Base-by-base conservation (phyloP, 2,113 vertebrate species). In the Triplophysa tibetana region DNA sequence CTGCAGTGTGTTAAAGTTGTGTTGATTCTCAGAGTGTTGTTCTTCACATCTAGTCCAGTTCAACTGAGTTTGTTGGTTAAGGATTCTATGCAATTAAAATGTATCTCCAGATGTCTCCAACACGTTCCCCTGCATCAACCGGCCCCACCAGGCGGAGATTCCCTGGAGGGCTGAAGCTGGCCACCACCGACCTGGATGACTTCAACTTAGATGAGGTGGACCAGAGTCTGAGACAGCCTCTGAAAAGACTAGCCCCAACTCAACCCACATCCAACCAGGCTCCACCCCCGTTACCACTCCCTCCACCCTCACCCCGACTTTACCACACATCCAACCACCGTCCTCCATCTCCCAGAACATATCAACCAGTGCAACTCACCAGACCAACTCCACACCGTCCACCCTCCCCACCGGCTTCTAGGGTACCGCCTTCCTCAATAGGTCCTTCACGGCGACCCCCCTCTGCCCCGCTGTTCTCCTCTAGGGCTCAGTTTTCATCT, bases 171-270 rank as follows among this genome's bases (percentile, higher is more conserved):
- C 90, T 98, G 73, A 96, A 97, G 74, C 93, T 99, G 82, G 95
- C 96, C 86, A 99, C 97, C 87, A 99, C 97, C 0, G 96, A 98
- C 65, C 91, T 99, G 65, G 97, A 99, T 17, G 96, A 98, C 83
- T 94, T 97, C 45, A 94, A 96, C 84, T 85, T 97, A 85, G 96
- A 96, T 4, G 89, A 96, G 11, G 92, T 95, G 77, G 94, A 95
- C 79, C 91, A 90, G 86, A 93, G 93, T 73, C 86, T 93, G 77
- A 89, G 89, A 79, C 96, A 95, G 21, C 94, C 95, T 64, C 90
- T 94, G 0, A 97, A 95, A 84, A 89, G 81, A 0, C 85, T 93
- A 1, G 91, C 93, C 2, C 93, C 94, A 13, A 93, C 83, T 0
- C 89, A 88, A 77, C 89, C 77, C 76, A 90, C 54, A 76, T 86